Base-by-base conservation (phyloP, 2,888 invertebrate species). In the Sphaeridia pumilis region DNA sequence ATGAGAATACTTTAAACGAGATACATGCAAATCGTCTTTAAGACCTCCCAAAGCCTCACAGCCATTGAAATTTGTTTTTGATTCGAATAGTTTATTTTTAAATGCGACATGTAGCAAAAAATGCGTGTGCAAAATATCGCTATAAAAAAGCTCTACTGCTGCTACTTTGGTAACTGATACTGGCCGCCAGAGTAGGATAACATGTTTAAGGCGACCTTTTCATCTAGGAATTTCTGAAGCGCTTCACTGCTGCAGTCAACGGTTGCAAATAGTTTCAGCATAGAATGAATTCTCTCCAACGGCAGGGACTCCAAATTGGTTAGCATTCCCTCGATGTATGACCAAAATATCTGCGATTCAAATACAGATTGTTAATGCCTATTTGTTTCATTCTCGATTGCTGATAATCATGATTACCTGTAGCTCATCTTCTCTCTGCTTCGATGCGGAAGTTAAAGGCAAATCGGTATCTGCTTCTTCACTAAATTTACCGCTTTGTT, bases 241-340 rank as follows among this genome's bases (percentile, higher is more conserved):
- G 94, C 92, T 57, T 86, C 84, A 50, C 88, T 74, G 62, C 84
- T 87, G 67, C 90, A 92, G 68, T 94, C 93, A 14, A 86, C 82
- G 31, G 90, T 88, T 1, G 92, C 92, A 74, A 95, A 95, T 83
- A 94, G 87, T 70, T 90, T 89, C 56, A 95, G 71, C 92, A 94
- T 94, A 69, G 90, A 88, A 71, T 93, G 90, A 65, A 95, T 94
- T 49, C 93, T 76, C 64, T 94, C 93, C 59, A 94, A 73, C 0
- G 92, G 86, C 68, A 94, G 75, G 0, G 86, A 87, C 67, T 93
- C 92, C 59, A 95, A 74, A 74, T 95, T 95, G 12, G 92, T 92
- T 53, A 95, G 72, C 95, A 95, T 95, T 20, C 93, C 94, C 43
- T 90, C 86, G 65, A 95, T 92, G 68, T 94, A 95, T 0, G 92